Percentiles rank a stretch among this genome's conserved stretches.
Evolutionary conservation across 2,797 vertebrate genomes (phyloP).

Genomic region (Spatula versicolor): DNA sequence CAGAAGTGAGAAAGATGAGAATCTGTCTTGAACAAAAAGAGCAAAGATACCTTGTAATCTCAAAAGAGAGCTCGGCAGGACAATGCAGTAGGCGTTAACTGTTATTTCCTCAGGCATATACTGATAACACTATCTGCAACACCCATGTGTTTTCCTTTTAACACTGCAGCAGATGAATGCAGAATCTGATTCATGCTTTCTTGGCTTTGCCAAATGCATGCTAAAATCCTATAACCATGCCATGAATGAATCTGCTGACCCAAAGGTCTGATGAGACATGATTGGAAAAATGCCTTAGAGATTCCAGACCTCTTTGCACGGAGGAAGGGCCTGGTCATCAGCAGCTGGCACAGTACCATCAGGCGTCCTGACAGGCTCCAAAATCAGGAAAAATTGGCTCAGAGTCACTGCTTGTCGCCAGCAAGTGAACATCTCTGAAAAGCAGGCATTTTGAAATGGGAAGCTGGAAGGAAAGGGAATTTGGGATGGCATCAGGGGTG

Average conservation of each 20-base stretch:
- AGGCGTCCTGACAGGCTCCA: not conserved
- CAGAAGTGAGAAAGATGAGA: not conserved
- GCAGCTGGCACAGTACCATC: not conserved
- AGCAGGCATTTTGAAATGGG: not conserved
- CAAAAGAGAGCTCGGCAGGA: slow-evolving; percentile 3
- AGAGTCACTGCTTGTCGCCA: not conserved
- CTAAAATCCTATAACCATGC: not conserved
- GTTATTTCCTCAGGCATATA: slow-evolving; percentile 3
- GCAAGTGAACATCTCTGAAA: not conserved
- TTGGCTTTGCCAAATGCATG: not conserved
- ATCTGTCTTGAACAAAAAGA: slow-evolving; percentile 31
- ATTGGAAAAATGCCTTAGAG: not conserved
- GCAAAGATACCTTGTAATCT: slow-evolving; percentile 15
- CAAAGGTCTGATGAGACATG: not conserved
- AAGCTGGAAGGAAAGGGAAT: not conserved
- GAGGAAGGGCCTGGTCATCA: not conserved
- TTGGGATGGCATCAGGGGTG: not conserved
- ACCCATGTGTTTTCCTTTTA: slow-evolving; percentile 1
- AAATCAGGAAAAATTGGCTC: not conserved
- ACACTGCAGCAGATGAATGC: not conserved
- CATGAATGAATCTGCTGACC: not conserved
- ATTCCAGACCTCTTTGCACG: not conserved
- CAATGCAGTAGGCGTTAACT: not conserved
- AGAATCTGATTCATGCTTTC: slow-evolving; percentile 17
- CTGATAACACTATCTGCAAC: slow-evolving; percentile 23